Evolutionary conservation across 2,797 vertebrate species (phyloP).

Genomic region (Hippopotamyrus pictus): DNA sequence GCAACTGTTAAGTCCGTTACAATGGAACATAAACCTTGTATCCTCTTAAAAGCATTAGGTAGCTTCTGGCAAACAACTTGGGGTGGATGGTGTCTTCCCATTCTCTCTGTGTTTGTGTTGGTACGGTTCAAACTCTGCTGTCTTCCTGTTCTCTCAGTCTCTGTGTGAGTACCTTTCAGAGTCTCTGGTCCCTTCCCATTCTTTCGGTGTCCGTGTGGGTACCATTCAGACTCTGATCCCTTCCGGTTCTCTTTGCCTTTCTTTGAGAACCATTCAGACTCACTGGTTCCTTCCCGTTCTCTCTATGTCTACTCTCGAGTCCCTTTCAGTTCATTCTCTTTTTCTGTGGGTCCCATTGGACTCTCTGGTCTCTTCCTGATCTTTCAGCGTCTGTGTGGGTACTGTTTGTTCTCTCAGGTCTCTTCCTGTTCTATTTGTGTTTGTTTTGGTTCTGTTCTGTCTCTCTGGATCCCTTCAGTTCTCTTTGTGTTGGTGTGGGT

Average conservation of each 20-base stretch:
- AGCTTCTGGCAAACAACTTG: background rate
- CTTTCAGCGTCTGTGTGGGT: too few species aligned
- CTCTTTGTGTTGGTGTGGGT: background rate
- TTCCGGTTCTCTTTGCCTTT: background rate
- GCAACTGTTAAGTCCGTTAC: background rate
- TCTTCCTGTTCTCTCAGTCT: background rate
- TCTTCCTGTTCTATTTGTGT: background rate
- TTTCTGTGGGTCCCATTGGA: background rate
- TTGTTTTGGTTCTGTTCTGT: background rate
- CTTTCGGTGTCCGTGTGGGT: background rate
- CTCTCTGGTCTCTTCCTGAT: background rate
- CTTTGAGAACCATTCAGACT: background rate
- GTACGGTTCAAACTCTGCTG: background rate
- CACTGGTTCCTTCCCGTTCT: background rate
- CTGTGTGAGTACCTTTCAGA: background rate
- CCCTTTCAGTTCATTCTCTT: background rate
- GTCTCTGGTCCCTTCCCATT: background rate
- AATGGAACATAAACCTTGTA: background rate
- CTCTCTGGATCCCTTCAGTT: background rate
- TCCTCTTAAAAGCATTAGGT: background rate
- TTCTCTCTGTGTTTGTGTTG: background rate
- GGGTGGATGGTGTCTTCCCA: background rate
- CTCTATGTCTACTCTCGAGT: background rate
- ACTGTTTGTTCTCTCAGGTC: background rate
- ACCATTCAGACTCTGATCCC: background rate